A percentile compares a stretch with the other conserved stretches of the same genome.
Conservation (phyloP, 2,888 invertebrate genomes). For the Cataglyphis albicans region DNA sequence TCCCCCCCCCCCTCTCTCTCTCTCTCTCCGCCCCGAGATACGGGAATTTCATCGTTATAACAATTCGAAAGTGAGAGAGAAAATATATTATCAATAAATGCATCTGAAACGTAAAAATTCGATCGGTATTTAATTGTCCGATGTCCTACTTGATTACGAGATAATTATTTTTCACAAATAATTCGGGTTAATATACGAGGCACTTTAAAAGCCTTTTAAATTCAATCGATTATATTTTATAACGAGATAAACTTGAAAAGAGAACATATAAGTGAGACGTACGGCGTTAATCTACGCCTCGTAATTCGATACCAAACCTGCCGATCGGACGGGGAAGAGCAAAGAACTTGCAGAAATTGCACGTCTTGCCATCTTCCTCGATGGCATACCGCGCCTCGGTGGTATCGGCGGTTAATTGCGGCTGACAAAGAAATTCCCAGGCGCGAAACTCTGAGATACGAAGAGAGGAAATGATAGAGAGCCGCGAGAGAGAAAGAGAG, state of each 20-base stretch:
- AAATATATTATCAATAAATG: neutral
- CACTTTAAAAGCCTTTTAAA: neutral
- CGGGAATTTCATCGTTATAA: constrained; percentile 6
- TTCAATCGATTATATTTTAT: neutral
- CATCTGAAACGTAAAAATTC: neutral
- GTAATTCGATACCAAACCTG: constrained; percentile 21
- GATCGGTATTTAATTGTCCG: neutral
- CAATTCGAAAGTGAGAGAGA: neutral
- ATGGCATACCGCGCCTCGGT: constrained; percentile 25
- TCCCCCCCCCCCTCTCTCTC: too few relatives aligned
- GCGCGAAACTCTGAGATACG: constrained; percentile 31
- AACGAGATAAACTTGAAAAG: neutral
- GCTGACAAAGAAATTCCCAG: constrained; percentile 55
- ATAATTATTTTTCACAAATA: neutral
- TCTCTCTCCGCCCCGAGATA: neutral
- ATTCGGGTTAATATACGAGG: neutral
- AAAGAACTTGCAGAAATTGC: constrained; percentile 24
- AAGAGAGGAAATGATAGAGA: constrained; percentile 48
- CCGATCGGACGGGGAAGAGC: constrained; percentile 5
- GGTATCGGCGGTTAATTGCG: constrained; percentile 53
- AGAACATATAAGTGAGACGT: neutral
- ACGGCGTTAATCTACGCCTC: neutral
- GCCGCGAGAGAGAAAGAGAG: neutral
- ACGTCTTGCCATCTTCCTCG: constrained; percentile 39
- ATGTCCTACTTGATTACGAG: neutral